Percentiles rank a stretch among this genome's conserved stretches.
phyloP scores from a whole-genome alignment of 2,113 vertebrate species.

The Apteryx owenii region DNA sequence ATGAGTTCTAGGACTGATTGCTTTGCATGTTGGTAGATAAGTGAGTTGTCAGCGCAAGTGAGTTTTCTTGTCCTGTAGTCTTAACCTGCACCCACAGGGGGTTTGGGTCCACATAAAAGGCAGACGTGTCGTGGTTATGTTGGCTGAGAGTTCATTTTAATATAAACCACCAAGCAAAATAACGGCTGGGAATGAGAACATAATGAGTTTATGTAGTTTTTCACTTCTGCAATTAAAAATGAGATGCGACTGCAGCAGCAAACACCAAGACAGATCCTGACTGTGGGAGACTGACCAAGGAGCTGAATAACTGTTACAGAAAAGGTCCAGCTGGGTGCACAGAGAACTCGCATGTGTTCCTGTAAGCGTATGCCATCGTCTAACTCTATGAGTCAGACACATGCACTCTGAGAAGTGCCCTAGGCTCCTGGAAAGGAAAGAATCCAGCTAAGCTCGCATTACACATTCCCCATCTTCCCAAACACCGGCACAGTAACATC shows the following conservation, averaged over 20 bases:
- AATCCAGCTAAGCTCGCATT: neutral
- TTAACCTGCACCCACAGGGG: neutral
- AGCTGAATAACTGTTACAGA: neutral
- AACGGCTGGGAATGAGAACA: neutral
- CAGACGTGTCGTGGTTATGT: neutral
- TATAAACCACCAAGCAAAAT: neutral
- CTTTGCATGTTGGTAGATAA: neutral
- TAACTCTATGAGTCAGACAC: neutral
- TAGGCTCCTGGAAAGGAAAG: neutral
- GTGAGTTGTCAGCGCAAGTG: neutral
- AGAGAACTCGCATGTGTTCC: neutral
- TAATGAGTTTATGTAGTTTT: neutral
- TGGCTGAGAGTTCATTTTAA: conserved; percentile 16
- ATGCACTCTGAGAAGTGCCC: neutral
- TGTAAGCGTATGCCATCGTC: neutral
- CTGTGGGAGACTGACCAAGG: neutral
- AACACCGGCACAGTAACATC: neutral
- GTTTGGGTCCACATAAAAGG: neutral
- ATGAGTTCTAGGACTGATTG: neutral
- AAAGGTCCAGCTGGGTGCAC: neutral
- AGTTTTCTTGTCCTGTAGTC: neutral
- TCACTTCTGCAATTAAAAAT: neutral
- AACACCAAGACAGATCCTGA: neutral
- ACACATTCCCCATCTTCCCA: neutral
- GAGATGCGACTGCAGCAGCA: neutral